Conservation (phyloP, 1,140 invertebrate genomes). For the Drosophila rufa region DNA sequence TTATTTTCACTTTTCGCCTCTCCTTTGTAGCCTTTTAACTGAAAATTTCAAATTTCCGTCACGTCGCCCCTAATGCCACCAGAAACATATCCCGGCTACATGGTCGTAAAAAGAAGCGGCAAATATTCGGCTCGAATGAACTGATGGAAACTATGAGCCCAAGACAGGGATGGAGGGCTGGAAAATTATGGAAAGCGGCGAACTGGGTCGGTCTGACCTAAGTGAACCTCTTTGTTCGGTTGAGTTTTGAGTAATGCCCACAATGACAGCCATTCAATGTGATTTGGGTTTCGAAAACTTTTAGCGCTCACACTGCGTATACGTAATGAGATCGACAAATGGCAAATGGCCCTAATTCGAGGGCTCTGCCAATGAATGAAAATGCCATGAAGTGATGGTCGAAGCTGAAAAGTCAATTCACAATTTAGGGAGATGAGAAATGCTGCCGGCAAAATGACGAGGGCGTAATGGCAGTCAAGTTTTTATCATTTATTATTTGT, state of each 20-base stretch:
- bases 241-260: slow-evolving; percentile 43
- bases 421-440: background rate
- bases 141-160: slow-evolving; percentile 36
- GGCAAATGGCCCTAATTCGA: slow-evolving; percentile 35
- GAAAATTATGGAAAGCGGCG: slow-evolving; percentile 36
- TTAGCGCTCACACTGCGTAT: slow-evolving; percentile 39
- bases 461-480: slow-evolving; percentile 14
- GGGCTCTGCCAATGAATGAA: slow-evolving; percentile 17
- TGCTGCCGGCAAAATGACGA: slow-evolving; percentile 7
- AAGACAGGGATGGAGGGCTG: background rate
- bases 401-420: slow-evolving; percentile 41
- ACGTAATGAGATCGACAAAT: slow-evolving; percentile 35
- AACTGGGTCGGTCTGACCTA: slow-evolving; percentile 28
- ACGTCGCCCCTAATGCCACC: slow-evolving; percentile 34
- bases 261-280: slow-evolving; percentile 46
- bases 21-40: slow-evolving; percentile 34
- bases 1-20: slow-evolving; percentile 24
- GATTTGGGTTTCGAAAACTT: slow-evolving; percentile 43
- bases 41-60: slow-evolving; percentile 30
- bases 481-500: slow-evolving; percentile 41
- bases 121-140: slow-evolving; percentile 22
- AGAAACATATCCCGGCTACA: slow-evolving; percentile 26
- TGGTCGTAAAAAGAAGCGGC: slow-evolving; percentile 37
- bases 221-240: slow-evolving; percentile 48
- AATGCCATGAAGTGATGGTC: slow-evolving; percentile 13